Evolutionary conservation across 2,888 invertebrate species (phyloP).

Genomic region (Megalurothrips usitatus): DNA sequence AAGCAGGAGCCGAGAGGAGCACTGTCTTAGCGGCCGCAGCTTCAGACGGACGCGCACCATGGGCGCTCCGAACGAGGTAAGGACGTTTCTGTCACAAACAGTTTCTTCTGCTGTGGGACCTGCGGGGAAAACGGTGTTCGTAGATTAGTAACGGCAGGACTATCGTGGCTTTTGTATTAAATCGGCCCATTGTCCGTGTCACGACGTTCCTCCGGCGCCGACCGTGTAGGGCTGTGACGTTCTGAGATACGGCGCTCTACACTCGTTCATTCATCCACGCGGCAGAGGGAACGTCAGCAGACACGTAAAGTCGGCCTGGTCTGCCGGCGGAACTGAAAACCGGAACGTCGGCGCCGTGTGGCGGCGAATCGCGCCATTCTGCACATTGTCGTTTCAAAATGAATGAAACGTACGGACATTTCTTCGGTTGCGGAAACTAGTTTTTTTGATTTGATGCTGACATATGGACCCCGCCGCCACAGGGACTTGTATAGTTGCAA

Average conservation of each 20-base stretch:
- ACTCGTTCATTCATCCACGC: background rate
- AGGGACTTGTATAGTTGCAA: too few relatives aligned
- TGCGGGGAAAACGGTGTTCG: background rate
- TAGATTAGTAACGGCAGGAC: background rate
- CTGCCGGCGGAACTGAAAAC: background rate
- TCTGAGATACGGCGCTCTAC: background rate
- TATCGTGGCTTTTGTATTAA: background rate
- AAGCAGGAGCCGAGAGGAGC: background rate
- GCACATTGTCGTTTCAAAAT: background rate
- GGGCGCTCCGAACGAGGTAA: slow-evolving; percentile 3
- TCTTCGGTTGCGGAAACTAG: background rate
- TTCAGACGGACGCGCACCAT: background rate
- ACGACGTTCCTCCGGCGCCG: too few relatives aligned
- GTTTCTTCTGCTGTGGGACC: background rate
- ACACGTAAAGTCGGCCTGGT: background rate
- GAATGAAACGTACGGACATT: background rate
- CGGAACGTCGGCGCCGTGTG: background rate
- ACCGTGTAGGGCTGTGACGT: too few relatives aligned
- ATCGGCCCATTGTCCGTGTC: too few relatives aligned
- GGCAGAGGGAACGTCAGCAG: background rate
- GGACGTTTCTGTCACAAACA: background rate
- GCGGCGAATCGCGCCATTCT: background rate
- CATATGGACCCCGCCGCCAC: too few relatives aligned
- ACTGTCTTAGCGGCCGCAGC: background rate
- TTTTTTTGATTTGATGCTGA: background rate